Percentiles rank a stretch among this genome's conserved stretches.
Evolutionary conservation across 1,140 invertebrate species (phyloP).

Genomic region (Maniola jurtina): DNA sequence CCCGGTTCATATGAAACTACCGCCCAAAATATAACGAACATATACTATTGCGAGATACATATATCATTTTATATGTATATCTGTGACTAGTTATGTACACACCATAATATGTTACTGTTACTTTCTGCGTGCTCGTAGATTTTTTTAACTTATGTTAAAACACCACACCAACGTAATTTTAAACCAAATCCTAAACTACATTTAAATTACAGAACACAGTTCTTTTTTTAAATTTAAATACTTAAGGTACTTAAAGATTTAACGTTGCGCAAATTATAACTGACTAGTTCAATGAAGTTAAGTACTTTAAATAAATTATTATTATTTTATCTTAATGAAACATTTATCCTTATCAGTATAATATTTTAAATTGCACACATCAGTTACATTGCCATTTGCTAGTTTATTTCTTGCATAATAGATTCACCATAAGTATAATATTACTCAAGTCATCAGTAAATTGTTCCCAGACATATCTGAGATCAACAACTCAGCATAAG

Average conservation of each 20-base stretch:
- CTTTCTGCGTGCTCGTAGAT: conserved; percentile 45
- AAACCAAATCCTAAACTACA: conserved; percentile 70
- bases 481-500: background rate
- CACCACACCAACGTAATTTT: conserved; percentile 76
- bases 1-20: background rate
- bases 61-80: conserved; percentile 33
- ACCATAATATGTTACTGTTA: conserved; percentile 58
- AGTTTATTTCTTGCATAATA: background rate
- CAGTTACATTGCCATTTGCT: conserved; percentile 14
- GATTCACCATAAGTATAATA: no score
- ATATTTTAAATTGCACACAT: conserved; percentile 23
- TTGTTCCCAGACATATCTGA: background rate
- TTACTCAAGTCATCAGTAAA: background rate
- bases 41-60: conserved; percentile 55
- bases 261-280: conserved; percentile 79
- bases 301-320: conserved; percentile 79
- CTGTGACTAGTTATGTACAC: conserved; percentile 72
- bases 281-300: conserved; percentile 79
- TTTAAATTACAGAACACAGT: conserved; percentile 76
- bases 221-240: conserved; percentile 54
- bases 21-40: conserved; percentile 42
- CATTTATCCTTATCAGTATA: conserved; percentile 70
- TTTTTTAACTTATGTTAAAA: conserved; percentile 71
- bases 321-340: conserved; percentile 62
- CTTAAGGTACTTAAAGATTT: conserved; percentile 71